Evolutionary conservation across 2,888 invertebrate genomes (phyloP).

Genomic region (Plebejus anna): DNA sequence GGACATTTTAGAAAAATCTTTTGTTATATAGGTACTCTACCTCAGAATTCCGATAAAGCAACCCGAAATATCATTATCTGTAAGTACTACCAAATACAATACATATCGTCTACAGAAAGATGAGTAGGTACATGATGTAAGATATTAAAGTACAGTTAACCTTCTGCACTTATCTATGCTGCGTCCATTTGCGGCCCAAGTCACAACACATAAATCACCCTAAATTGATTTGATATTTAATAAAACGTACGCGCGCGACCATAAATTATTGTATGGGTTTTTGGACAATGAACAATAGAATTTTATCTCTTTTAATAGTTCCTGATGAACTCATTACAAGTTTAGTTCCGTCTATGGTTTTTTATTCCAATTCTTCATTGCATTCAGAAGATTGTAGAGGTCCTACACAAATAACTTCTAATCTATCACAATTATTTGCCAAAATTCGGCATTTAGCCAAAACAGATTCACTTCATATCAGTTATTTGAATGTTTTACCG

Average conservation of each 20-base stretch:
- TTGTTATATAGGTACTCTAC: too few relatives aligned
- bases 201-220: slow-evolving; percentile 11
- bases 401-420: too few relatives aligned
- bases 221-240: slow-evolving; percentile 17
- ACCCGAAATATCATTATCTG: too few relatives aligned
- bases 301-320: slow-evolving; percentile 19
- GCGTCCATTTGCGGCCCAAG: slow-evolving; percentile 3
- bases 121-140: neutral
- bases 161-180: slow-evolving; percentile 8
- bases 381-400: neutral
- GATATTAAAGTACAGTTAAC: slow-evolving; percentile 9
- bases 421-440: too few relatives aligned
- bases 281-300: slow-evolving; percentile 18
- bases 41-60: too few relatives aligned
- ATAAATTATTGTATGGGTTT: slow-evolving; percentile 10
- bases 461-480: too few relatives aligned
- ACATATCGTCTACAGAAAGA: too few relatives aligned
- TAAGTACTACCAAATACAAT: too few relatives aligned
- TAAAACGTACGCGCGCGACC: slow-evolving; percentile 3
- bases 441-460: too few relatives aligned
- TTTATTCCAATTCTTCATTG: neutral
- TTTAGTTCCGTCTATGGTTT: neutral
- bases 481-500: too few relatives aligned
- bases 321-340: slow-evolving; percentile 18
- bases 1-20: too few relatives aligned